Evolutionary conservation across 2,113 vertebrate genomes (phyloP), one percentile per base, ranked within the genome.

Genomic region (Podiceps cristatus): DNA sequence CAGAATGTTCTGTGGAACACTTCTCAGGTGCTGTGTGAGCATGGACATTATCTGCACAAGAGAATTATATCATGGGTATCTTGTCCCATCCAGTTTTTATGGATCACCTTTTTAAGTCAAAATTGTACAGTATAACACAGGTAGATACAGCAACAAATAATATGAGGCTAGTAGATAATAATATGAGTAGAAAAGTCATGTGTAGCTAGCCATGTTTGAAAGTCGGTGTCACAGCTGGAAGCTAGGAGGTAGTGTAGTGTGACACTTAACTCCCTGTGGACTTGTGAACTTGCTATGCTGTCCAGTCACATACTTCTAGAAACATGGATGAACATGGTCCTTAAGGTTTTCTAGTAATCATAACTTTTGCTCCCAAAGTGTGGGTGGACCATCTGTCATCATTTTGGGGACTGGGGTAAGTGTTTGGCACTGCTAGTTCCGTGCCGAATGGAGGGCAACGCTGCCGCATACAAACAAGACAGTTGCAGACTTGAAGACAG

Each of bases 271-370:
- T 60, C 33, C 19, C 31, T 44, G 16, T 33, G 29, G 37, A 35
- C 47, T 76, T 1, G 0, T 1, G 4, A 86, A 52, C n/a, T 75
- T 78, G 31, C 20, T 85, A 18, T 93, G 35, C 60, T 68, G 19
- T 71, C 50, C 6, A 13, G 17, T 59, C 0, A 0, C 7, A 5
- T 72, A 16, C 67, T 81, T 85, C 37, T 63, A 20, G 11, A 37
- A 74, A 56, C 8, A 4, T 28, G 20, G 56, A 18, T 81, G 64
- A 88, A 49, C 9, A 0, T 16, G 6, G 19, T 62, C 37, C 47
- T 67, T 3, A 3, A 79, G 37, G 20, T 69, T 95, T 94, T 80
- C 64, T 75, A 16, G 28, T 76, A 63, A 63, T 66, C 10, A 2
- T 56, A 53, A 55, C 50, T 89, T 80, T 13, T 53, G 7, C 27